These are phyloP conservation scores for Pseudorectes ferrugineus DNA, from an alignment of 2,113 vertebrate genomes.

Conservation along the genomic window DNA sequence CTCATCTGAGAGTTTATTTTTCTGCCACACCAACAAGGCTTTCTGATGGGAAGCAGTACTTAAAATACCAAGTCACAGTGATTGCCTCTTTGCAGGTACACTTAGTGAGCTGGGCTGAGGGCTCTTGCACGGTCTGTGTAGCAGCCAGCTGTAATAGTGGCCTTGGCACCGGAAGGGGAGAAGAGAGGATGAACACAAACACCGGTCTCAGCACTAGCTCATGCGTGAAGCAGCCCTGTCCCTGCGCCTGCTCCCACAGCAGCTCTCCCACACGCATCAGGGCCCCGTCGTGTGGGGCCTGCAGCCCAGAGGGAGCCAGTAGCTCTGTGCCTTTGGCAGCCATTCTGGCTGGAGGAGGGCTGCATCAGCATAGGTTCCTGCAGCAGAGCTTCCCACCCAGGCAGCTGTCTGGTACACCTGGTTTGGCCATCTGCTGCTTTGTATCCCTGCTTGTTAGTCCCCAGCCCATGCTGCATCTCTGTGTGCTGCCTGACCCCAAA, in stretches of 20 bases:
- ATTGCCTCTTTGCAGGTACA: neutral
- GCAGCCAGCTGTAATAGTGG: neutral
- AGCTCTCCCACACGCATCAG: neutral
- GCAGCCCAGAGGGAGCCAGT: neutral
- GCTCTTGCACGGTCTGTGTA: neutral
- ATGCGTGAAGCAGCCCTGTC: neutral
- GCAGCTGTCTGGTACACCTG: neutral
- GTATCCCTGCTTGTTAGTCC: neutral
- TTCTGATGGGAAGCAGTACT: neutral
- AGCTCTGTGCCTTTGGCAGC: neutral
- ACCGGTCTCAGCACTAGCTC: neutral
- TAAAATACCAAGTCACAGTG: neutral
- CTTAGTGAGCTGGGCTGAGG: neutral
- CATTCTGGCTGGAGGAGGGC: neutral
- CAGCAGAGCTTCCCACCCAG: neutral
- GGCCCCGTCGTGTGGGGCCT: neutral
- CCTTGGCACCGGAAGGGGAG: neutral
- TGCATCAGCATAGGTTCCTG: neutral
- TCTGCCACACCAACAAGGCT: neutral
- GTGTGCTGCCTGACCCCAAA: neutral
- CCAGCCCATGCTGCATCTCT: neutral
- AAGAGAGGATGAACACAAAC: rapidly evolving
- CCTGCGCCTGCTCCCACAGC: neutral
- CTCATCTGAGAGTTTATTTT: neutral
- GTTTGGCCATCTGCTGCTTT: neutral